These are phyloP conservation scores for Phymanthus crucifer DNA, from an alignment of 92 coral and sea anemone species.

Conservation along the genomic window DNA sequence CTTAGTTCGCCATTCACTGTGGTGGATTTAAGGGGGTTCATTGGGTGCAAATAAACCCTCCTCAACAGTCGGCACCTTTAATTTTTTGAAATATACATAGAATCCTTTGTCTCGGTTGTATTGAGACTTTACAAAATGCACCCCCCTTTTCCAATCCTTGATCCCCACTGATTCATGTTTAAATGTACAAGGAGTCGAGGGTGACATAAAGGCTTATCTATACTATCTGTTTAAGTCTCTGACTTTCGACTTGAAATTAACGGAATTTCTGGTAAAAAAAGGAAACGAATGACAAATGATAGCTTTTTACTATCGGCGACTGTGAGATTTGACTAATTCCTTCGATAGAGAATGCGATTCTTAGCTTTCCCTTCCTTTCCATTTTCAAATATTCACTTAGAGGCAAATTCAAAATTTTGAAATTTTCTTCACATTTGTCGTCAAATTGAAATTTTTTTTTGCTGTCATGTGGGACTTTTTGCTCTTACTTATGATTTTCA, in stretches of 20 bases:
- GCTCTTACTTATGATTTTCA: neutral
- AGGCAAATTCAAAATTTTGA: neutral
- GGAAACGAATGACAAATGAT: neutral
- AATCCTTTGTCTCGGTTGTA: too few species aligned
- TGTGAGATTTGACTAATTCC: neutral
- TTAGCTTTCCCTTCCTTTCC: neutral
- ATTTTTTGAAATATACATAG: too few species aligned
- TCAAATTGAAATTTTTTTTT: neutral
- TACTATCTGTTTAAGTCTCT: neutral
- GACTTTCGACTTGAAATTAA: neutral
- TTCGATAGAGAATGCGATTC: neutral
- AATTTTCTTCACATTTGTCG: neutral
- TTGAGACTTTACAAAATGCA: too few species aligned
- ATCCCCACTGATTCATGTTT: too few species aligned
- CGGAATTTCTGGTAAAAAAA: neutral
- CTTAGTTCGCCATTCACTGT: too few species aligned
- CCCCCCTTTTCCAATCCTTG: too few species aligned
- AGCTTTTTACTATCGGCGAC: neutral
- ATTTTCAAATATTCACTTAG: neutral
- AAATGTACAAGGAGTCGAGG: too few species aligned
- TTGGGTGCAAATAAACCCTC: too few species aligned
- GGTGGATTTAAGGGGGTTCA: too few species aligned
- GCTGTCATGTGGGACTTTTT: neutral
- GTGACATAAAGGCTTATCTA: neutral
- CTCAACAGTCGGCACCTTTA: too few species aligned